Base-by-base conservation (phyloP, 1,140 invertebrate genomes). In the Meteorus sp. region DNA sequence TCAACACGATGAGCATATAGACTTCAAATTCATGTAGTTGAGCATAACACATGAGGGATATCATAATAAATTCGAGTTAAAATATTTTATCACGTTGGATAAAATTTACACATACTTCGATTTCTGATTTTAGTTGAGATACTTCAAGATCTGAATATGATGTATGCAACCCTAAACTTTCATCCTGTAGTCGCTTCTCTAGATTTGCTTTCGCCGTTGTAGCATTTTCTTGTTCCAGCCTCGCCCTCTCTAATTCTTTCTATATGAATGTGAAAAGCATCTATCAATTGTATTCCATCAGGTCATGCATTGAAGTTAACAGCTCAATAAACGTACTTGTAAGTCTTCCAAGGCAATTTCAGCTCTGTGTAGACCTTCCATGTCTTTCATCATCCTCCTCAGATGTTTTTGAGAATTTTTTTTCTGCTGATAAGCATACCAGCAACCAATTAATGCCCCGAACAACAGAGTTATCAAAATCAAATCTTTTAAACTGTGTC, bases 301-400 rank as follows among this genome's bases (percentile, higher is more conserved):
- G 15, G 13, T 29, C 9, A 29, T 5, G 4, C 27, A 29, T 29
- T n/a, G n/a, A n/a, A n/a, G n/a, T n/a, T n/a, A n/a, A n/a, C n/a
- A n/a, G n/a, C n/a, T n/a, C n/a, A n/a, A n/a, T n/a, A 53, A 25
- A 37, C 39, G 17, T 76, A 89, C 88, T 79, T 96, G 92, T 73
- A 96, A 82, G 71, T 93, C 88, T 75, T 89, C 86, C 2, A 97
- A 75, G 17, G 91, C 89, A 59, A 92, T 83, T 78, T 97, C 94
- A 3, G 94, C 94, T 69, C 89, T 90, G 61, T 93, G 89, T 50
- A 98, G 80, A 64, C 89, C 89, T 68, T 97, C 94, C 91, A 97
- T 93, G 67, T 97, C 93, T 67, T 89, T 88, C 72, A 94, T 89
- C 93, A 97, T 94, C 56, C 92, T 87, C 50, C 86, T 85, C 29